Evolutionary conservation across 1,140 invertebrate genomes (phyloP), one percentile per base, ranked within the genome.

Genomic region (Zophobas morio): DNA sequence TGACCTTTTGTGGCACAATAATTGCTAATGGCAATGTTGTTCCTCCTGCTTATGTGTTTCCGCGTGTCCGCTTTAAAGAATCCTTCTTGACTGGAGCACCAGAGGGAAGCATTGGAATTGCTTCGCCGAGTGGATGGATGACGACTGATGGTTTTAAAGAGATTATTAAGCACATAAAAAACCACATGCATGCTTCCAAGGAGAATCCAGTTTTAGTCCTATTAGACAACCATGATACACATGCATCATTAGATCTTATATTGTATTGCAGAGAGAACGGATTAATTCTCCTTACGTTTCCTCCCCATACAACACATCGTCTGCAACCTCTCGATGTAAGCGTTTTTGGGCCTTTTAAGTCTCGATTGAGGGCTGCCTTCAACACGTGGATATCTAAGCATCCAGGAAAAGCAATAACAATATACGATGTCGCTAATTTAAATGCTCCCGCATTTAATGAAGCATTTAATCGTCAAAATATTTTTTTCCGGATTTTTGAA

Each of bases 91-190:
- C 76, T 32, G 74, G 74, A 72, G 76, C 74, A 34, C 81, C 87
- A 32, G 80, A 81, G 70, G 88, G 88, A 75, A 84, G 83, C 60
- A 75, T 85, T 42, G 88, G 86, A 51, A 80, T 80, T 39, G 85
- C 87, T 1, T 84, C 86, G 80, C 79, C 37, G 73, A 86, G 80
- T 80, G 89, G 88, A 1, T 89, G 88, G 87, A 89, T 89, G 85
- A 87, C 80, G n/a, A 80, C 76, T 20, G 76, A 82, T 8, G 78
- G 85, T 77, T 90, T 89, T 84, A 37, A 86, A 37, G 54, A 78
- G 54, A 85, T 86, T 72, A 72, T 88, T 36, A 63, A 85, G 6
- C 80, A 76, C 85, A 88, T 82, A 85, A 86, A 78, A 56, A 85
- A 51, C 78, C 75, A 70, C 76, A 85, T 77, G 79, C 82, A 84